Conservation (phyloP, 2,888 invertebrate species). For the Aphelenchoides bicaudatus region DNA sequence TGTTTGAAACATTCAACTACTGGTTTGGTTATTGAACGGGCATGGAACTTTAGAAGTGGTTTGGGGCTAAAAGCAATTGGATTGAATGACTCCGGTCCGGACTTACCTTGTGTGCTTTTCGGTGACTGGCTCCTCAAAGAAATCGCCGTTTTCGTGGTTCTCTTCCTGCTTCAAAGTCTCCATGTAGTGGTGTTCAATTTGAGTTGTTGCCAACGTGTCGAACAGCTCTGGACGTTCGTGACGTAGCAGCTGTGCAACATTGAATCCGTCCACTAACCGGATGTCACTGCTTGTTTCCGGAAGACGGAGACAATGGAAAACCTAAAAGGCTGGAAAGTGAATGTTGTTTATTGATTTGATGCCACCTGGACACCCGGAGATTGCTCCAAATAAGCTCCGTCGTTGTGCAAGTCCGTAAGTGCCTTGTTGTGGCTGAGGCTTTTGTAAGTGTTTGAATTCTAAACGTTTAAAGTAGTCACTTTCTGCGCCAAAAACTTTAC, state of each 20-base stretch:
- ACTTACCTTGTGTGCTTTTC: background rate
- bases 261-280: conserved; percentile 73
- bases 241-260: conserved; percentile 68
- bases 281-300: conserved; percentile 73
- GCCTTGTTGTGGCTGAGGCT: too few species aligned
- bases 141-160: conserved; percentile 6
- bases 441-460: too few species aligned
- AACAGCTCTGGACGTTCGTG: conserved; percentile 67
- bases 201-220: conserved; percentile 64
- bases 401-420: too few species aligned
- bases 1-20: conserved; percentile 65
- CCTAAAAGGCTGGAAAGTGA: too few species aligned
- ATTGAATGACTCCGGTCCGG: background rate
- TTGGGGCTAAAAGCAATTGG: background rate
- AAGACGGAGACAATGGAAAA: conserved; percentile 68
- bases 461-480: too few species aligned
- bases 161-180: background rate
- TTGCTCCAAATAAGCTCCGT: conserved; percentile 75
- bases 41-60: background rate
- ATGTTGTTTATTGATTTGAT: too few species aligned
- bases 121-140: background rate
- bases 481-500: too few species aligned
- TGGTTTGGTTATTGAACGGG: conserved; percentile 61
- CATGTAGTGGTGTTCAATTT: conserved; percentile 39
- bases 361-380: conserved; percentile 67